Base-by-base conservation (phyloP, 2,888 invertebrate species). In the Apeira syringaria region DNA sequence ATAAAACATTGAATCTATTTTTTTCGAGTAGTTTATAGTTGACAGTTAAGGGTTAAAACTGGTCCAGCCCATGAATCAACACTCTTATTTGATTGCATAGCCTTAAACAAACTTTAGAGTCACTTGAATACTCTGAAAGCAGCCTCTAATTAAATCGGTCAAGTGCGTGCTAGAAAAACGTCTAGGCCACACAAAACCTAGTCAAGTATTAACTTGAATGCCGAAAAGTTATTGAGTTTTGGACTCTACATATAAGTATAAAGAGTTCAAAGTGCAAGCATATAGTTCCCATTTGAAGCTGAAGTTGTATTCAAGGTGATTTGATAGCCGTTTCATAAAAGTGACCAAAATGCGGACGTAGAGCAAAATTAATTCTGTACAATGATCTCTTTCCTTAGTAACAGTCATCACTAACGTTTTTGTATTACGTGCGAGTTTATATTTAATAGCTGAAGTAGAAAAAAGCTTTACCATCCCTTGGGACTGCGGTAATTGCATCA, bases 101-200 rank as follows among this genome's bases (percentile, higher is more conserved):
- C 8, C 17, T 11, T 24, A 12, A 28, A 18, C 13, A 33, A 34
- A 12, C 18, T 26, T 42, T 36, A 13, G n/a, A 28, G 28, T 32
- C 29, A 41, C 43, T 24, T 9, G 37, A 46, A 53, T 33, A 33
- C 13, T 29, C 40, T 34, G 25, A 39, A 28, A 44, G 33, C 39
- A 10, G 26, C 30, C 44, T 44, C 53, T 53, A 49, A 53, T 53
- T 53, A 47, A 52, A 47, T 31, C 47, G 47, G 44, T 50, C 53
- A 49, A 53, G 49, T 41, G 47, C 1, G 13, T 25, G 5, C 53
- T 50, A 31, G 18, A 38, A 36, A 49, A 42, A 17, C 13, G 53
- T 43, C 50, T 50, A 40, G 47, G 30, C 37, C 13, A 46, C 41
- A 43, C 49, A 40, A 45, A 48, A 37, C 33, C 26, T 26, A 31